These are phyloP conservation scores for Chamaetylas fuelleborni DNA, from an alignment of 2,113 vertebrate genomes.

Conservation along the genomic window DNA sequence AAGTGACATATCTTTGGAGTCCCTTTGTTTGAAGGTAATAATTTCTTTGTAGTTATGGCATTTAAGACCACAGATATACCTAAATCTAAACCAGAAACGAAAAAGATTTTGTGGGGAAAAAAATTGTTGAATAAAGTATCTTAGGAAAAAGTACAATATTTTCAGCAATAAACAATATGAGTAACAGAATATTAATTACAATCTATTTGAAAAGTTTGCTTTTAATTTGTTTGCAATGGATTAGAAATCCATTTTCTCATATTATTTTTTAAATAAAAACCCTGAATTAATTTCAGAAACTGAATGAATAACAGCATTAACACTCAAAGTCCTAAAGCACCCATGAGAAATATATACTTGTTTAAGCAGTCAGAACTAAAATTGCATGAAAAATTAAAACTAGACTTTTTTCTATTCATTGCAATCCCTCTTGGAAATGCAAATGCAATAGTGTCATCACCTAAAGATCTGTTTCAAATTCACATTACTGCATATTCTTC, in stretches of 20 bases:
- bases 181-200: background rate
- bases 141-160: background rate
- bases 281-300: conserved; percentile 4
- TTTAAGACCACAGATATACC: background rate
- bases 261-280: background rate
- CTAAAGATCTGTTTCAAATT: conserved; percentile 31
- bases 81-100: background rate
- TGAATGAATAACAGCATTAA: background rate
- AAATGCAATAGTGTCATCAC: conserved; percentile 21
- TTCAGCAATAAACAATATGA: background rate
- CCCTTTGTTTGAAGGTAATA: background rate
- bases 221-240: background rate
- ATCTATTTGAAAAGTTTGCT: background rate
- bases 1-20: background rate
- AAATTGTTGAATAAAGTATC: background rate
- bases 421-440: background rate
- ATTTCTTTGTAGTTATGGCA: background rate
- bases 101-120: background rate
- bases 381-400: conserved; percentile 28
- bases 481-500: background rate
- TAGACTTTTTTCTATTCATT: background rate
- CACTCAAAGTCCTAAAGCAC: background rate
- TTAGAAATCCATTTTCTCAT: conserved; percentile 25
- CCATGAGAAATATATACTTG: conserved; percentile 1
- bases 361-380: conserved; percentile 35